These are phyloP conservation scores for Ptilonorhynchus violaceus DNA, from an alignment of 2,113 vertebrate genomes.

Conservation along the genomic window DNA sequence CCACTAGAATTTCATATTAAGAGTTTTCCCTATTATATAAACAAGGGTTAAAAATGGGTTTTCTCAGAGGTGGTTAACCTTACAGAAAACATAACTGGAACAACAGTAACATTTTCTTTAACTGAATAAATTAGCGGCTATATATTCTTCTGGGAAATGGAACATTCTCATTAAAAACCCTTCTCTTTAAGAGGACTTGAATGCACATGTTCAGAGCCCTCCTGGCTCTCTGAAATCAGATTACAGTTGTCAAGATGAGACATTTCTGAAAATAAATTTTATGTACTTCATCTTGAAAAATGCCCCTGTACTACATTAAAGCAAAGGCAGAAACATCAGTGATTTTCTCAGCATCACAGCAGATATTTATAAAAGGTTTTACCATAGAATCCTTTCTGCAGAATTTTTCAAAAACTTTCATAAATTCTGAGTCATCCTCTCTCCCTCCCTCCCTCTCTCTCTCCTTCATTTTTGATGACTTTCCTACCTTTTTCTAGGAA, in stretches of 20 bases:
- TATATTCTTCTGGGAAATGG: neutral
- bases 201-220: neutral
- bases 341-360: neutral
- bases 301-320: neutral
- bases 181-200: neutral
- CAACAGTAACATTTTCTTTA: neutral
- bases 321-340: neutral
- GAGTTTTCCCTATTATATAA: neutral
- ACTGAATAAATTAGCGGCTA: neutral
- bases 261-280: neutral
- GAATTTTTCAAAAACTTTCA: neutral
- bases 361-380: neutral
- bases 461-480: neutral
- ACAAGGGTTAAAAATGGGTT: neutral
- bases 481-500: neutral
- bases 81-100: neutral
- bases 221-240: neutral
- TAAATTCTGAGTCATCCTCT: neutral
- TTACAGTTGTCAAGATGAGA: neutral
- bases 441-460: too few relatives aligned
- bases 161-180: neutral
- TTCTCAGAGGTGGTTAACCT: neutral
- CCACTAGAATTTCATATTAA: neutral
- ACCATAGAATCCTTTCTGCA: neutral
- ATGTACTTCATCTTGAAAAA: neutral